Conservation (phyloP, 2,113 vertebrate species). For the Thomomys bottae region DNA sequence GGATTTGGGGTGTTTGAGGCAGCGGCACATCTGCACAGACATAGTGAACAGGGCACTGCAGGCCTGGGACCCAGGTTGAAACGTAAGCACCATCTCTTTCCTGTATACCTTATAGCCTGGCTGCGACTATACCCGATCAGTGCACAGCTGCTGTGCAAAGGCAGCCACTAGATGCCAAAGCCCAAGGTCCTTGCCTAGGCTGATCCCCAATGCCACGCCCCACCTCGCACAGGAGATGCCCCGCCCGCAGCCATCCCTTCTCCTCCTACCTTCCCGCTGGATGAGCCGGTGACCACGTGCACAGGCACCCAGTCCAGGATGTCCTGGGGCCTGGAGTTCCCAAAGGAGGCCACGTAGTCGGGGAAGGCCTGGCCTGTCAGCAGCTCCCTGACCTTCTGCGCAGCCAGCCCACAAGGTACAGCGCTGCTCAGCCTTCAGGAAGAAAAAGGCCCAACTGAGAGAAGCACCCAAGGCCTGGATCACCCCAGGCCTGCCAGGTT, state of each 20-base stretch:
- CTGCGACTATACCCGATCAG: too few relatives aligned
- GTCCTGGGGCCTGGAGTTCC: conserved; percentile 89
- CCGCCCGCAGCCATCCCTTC: not conserved
- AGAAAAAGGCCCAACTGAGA: not conserved
- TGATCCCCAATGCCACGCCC: not conserved
- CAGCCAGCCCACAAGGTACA: conserved; percentile 85
- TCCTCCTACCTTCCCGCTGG: conserved; percentile 75
- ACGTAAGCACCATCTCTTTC: too few relatives aligned
- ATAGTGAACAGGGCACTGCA: not conserved
- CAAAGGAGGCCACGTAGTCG: conserved; percentile 92
- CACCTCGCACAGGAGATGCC: fast-evolving
- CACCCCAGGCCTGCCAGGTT: too few relatives aligned
- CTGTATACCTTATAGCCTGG: too few relatives aligned
- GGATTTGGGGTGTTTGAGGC: not conserved
- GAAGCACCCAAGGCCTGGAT: not conserved
- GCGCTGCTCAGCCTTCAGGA: conserved; percentile 79
- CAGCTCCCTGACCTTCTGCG: conserved; percentile 84
- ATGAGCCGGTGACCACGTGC: not conserved
- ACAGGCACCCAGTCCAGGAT: conserved; percentile 92
- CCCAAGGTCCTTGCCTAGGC: not conserved
- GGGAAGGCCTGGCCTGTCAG: conserved; percentile 90
- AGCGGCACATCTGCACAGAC: not conserved
- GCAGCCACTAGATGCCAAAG: not conserved
- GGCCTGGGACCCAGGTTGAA: too few relatives aligned
- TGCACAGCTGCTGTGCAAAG: not conserved